Evolutionary conservation across 2,888 invertebrate species (phyloP), one percentile per base, ranked within the genome.

Genomic region (Epirrita christyi): DNA sequence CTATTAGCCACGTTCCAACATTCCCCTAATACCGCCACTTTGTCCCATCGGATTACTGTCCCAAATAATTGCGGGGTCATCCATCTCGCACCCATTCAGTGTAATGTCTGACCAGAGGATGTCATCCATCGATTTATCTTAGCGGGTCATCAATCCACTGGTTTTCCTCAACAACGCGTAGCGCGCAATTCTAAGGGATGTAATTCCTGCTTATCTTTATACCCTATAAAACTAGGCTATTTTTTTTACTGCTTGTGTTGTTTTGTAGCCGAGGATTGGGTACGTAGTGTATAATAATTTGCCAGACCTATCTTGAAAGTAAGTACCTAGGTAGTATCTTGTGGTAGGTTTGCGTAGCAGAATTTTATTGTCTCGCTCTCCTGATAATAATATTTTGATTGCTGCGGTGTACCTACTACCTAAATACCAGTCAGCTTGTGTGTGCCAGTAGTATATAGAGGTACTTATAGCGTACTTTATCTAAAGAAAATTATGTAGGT

Each of bases 91-190:
- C 14, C 53, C 61, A 67, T 64, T 69, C 58, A 69, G 54, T 43
- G 58, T 40, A 50, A 60, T 63, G 63, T 63, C 60, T 49, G 55
- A 43, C 46, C 50, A 51, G 38, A 21, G 51, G 57, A 50, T 53
- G 64, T 66, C 67, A 66, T 59, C 59, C 61, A 59, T 61, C 67
- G 63, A 68, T 68, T 64, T 66, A 66, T 67, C 67, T 66, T 52
- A 46, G 46, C 56, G 38, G 38, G 49, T 54, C 66, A 66, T 68
- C 67, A 68, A 67, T 67, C 59, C 59, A 47, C 55, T 32, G 45
- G 54, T 62, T 60, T 64, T 50, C 60, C 66, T 57, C 50, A 52
- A 58, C 42, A 54, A 7, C 7, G 9, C 9, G 8, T 32, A 59
- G 54, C 45, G 53, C 61, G 57, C 57, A 61, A 55, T 59, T 64